phyloP scores from a whole-genome alignment of 2,113 vertebrate genomes.

The Taxidea taxus region DNA sequence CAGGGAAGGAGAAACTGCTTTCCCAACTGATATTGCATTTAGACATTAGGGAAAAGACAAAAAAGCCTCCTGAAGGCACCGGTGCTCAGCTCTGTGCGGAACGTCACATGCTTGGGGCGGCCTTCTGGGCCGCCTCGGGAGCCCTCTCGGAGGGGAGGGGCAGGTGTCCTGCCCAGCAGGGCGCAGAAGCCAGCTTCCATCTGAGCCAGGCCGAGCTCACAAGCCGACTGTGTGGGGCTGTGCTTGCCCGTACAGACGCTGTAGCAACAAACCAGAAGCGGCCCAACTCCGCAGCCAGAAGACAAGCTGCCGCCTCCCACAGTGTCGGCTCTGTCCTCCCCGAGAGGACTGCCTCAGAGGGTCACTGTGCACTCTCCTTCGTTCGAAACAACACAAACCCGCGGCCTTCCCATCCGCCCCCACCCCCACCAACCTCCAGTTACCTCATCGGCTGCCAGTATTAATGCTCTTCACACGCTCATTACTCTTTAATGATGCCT shows the following conservation, averaged over 20 bases:
- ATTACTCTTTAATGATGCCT: constrained; percentile 85
- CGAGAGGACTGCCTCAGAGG: not conserved
- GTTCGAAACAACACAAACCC: not conserved
- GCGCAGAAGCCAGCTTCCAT: constrained; percentile 26
- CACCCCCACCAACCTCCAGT: not conserved
- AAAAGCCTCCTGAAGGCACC: not conserved
- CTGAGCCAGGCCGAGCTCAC: not conserved
- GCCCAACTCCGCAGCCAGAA: not conserved
- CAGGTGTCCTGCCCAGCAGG: constrained; percentile 64
- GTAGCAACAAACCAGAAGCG: not conserved
- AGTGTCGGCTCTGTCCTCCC: not conserved
- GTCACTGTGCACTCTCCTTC: not conserved
- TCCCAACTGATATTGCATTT: not conserved
- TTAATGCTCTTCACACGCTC: constrained; percentile 69
- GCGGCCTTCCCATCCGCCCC: not conserved
- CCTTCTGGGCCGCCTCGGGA: constrained; percentile 33
- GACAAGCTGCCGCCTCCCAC: not conserved
- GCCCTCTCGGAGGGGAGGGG: constrained; percentile 39
- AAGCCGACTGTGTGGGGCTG: not conserved
- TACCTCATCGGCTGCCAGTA: constrained; percentile 60
- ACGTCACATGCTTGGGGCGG: not conserved
- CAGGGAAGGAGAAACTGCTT: not conserved
- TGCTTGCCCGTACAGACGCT: constrained; percentile 5
- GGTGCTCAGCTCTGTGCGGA: not conserved
- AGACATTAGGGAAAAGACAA: not conserved